Conservation (phyloP, 2,888 invertebrate species). For the Gastrophysa polygoni region DNA sequence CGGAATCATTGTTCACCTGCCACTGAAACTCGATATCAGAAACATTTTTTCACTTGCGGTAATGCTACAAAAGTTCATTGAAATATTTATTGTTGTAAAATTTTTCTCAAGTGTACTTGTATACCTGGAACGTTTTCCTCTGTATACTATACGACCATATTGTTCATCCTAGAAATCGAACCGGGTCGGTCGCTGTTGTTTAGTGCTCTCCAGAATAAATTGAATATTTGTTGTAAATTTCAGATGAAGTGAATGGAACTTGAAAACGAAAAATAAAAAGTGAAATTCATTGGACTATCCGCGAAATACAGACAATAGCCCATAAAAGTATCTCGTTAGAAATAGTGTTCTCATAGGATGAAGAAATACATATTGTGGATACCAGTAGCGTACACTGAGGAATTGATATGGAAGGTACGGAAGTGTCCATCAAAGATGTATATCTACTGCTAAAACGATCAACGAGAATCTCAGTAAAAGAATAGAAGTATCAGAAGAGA, state of each 20-base stretch:
- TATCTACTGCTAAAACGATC: background rate
- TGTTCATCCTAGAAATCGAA: no score
- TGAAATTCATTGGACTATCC: no score
- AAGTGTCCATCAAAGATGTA: conserved; percentile 1
- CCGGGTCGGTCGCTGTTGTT: no score
- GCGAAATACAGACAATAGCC: background rate
- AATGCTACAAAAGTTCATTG: no score
- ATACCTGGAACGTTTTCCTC: conserved; percentile 2
- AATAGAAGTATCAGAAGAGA: conserved; percentile 4
- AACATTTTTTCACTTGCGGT: background rate
- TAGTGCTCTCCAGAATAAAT: no score
- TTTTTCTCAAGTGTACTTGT: no score
- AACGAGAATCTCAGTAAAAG: background rate
- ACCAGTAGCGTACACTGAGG: background rate
- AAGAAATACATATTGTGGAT: background rate
- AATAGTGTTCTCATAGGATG: background rate
- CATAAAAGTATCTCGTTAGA: background rate
- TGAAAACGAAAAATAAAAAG: no score
- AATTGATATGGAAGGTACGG: background rate
- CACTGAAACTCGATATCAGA: no score
- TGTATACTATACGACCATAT: no score
- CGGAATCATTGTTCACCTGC: conserved; percentile 1
- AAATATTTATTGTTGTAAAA: no score
- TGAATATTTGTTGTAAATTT: no score
- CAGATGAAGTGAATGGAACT: no score